Conservation (phyloP, 2,797 vertebrate genomes). For the Myotis vivesi region DNA sequence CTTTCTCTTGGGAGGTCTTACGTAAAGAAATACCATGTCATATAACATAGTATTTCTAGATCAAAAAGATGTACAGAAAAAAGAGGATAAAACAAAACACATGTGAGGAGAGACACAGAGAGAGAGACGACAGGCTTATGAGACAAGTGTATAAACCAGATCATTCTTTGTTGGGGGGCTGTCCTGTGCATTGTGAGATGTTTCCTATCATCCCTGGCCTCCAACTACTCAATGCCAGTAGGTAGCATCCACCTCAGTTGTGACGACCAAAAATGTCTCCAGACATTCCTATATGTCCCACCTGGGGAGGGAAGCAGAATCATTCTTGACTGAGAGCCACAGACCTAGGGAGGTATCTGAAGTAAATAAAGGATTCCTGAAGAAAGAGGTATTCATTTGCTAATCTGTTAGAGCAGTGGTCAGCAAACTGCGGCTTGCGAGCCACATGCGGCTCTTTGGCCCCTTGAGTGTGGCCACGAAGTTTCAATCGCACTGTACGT, state of each 20-base stretch:
- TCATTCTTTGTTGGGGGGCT: background rate
- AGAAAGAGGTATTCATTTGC: constrained; percentile 37
- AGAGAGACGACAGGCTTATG: background rate
- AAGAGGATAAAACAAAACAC: constrained; percentile 54
- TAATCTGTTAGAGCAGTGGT: background rate
- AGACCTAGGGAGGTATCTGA: background rate
- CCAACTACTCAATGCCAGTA: background rate
- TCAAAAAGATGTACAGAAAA: constrained; percentile 45
- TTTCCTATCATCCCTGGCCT: background rate
- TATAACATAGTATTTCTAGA: constrained; percentile 26
- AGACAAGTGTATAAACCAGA: background rate
- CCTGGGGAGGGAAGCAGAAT: background rate
- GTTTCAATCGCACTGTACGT: too few species aligned
- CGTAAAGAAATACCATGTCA: background rate
- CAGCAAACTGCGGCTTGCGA: too few species aligned
- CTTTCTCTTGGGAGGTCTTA: constrained; percentile 40
- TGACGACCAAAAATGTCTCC: background rate
- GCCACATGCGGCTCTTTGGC: too few species aligned
- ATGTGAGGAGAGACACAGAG: constrained; percentile 11
- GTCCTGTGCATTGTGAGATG: background rate
- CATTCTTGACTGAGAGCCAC: background rate
- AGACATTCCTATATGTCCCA: background rate
- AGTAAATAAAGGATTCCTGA: constrained; percentile 48
- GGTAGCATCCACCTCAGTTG: background rate
- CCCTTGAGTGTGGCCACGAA: too few species aligned